Evolutionary conservation across 1,140 invertebrate genomes (phyloP), one percentile per base, ranked within the genome.

Genomic region (Charaxes varanes): DNA sequence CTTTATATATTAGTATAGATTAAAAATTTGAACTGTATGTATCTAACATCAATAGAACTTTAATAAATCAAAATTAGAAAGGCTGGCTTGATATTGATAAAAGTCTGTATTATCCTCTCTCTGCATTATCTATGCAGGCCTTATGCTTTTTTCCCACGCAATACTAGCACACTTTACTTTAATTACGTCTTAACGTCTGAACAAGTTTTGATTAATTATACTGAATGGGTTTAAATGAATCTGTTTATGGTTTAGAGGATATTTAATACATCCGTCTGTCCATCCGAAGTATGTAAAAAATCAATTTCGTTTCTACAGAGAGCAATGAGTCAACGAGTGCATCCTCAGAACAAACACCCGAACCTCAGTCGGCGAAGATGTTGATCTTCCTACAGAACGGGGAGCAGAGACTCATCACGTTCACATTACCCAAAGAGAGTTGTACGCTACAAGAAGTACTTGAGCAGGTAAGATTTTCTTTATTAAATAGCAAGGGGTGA

Each of bases 391-490:
- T 92, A 34, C 86, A 87, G 46, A 90, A 88, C 37, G 90, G 91
- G 5, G 91, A 93, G 76, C 91, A 93, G 56, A 87, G 91, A 66
- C 80, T 93, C 19, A 93, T 93, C 23, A 93, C 91, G 1, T 93
- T 93, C 56, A 92, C 91, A 18, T 80, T 92, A 53, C 91, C 92
- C 3, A 89, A 90, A 51, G 91, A 93, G 62, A 91, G 90, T 43
- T 93, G 92, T 65, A 93, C 91, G 0, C 90, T 93, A 27, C 90
- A 92, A 67, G 91, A 93, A 85, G 87, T 93, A 41, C 70, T 93
- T 27, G 91, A 92, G 67, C 91, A 93, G 85, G 91, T 90, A 45
- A 40, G 18, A 31, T 19, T 10, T 13, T 2, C 14, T 2, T 7
- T 10, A 4, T 23, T 22, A n/a, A 15, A 15, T 15, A 22, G n/a